Percentiles rank a stretch among this genome's conserved stretches.
phyloP scores from a whole-genome alignment of 2,888 invertebrate genomes.

The Micropterix aruncella region DNA sequence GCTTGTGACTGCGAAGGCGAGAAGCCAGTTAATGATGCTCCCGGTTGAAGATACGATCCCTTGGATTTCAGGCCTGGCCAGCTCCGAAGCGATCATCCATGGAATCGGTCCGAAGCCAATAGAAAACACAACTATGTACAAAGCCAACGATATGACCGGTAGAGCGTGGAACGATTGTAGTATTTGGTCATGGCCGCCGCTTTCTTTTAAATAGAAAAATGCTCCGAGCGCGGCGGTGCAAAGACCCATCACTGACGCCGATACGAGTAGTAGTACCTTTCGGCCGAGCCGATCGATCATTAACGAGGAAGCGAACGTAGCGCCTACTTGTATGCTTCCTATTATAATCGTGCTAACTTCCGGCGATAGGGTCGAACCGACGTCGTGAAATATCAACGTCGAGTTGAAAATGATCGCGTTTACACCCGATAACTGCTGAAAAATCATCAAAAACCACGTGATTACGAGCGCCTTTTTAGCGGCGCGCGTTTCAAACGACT shows the following conservation, averaged over 20 bases:
- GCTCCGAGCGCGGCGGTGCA: constrained; percentile 56
- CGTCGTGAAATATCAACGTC: constrained; percentile 54
- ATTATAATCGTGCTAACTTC: constrained; percentile 61
- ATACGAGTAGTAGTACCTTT: constrained; percentile 58
- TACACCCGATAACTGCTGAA: constrained; percentile 77
- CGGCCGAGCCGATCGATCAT: constrained; percentile 73
- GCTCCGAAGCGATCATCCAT: constrained; percentile 71
- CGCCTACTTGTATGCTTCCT: constrained; percentile 68
- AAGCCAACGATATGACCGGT: constrained; percentile 56
- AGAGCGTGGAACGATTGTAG: constrained; percentile 52
- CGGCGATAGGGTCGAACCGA: constrained; percentile 42
- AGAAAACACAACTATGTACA: constrained; percentile 71
- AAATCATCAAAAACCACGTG: constrained; percentile 70
- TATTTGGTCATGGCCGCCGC: constrained; percentile 19
- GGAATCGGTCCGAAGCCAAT: constrained; percentile 81
- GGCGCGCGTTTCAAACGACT: constrained; percentile 43
- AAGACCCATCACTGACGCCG: constrained; percentile 54
- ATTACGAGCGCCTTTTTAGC: constrained; percentile 55
- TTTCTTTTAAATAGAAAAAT: constrained; percentile 44
- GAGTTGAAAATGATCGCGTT: constrained; percentile 77
- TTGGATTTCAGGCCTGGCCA: constrained; percentile 69
- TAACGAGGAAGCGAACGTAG: constrained; percentile 59
- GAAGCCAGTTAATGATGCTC: constrained; percentile 68
- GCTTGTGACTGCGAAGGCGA: constrained; percentile 69
- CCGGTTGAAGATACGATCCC: constrained; percentile 63